A percentile compares a stretch with the other conserved stretches of the same genome.
phyloP scores from a whole-genome alignment of 2,888 invertebrate genomes.

The Pherbina coryleti region DNA sequence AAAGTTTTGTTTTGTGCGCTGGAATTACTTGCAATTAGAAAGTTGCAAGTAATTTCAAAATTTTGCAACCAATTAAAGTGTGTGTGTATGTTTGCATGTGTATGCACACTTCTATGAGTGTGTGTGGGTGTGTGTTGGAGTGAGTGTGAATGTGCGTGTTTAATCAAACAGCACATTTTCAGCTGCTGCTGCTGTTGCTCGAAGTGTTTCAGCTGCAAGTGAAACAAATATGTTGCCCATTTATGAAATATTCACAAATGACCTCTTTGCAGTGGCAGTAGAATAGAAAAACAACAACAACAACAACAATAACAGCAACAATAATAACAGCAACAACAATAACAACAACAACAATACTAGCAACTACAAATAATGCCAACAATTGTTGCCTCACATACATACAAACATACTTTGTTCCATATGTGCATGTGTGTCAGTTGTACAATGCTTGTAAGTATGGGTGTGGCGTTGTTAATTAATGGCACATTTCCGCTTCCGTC shows the following conservation, averaged over 20 bases:
- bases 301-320: slow-evolving; percentile 15
- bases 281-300: neutral
- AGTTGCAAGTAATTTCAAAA: neutral
- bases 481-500: no score
- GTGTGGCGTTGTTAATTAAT: no score
- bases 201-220: slow-evolving; percentile 35
- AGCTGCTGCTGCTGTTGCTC: slow-evolving; percentile 40
- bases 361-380: slow-evolving; percentile 16
- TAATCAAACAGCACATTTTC: slow-evolving; percentile 41
- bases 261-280: neutral
- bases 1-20: neutral
- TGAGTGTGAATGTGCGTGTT: slow-evolving; percentile 27
- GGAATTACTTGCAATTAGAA: neutral
- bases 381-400: neutral
- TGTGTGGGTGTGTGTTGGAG: neutral
- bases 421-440: neutral
- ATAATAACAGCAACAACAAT: slow-evolving; percentile 4
- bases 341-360: slow-evolving; percentile 38
- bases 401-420: neutral
- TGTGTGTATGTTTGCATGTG: neutral
- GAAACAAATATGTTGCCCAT: slow-evolving; percentile 34
- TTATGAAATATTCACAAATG: slow-evolving; percentile 28
- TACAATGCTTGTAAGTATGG: neutral
- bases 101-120: neutral
- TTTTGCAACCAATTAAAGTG: neutral